Base-by-base conservation (phyloP, 2,113 vertebrate species). In the Bos javanicus region DNA sequence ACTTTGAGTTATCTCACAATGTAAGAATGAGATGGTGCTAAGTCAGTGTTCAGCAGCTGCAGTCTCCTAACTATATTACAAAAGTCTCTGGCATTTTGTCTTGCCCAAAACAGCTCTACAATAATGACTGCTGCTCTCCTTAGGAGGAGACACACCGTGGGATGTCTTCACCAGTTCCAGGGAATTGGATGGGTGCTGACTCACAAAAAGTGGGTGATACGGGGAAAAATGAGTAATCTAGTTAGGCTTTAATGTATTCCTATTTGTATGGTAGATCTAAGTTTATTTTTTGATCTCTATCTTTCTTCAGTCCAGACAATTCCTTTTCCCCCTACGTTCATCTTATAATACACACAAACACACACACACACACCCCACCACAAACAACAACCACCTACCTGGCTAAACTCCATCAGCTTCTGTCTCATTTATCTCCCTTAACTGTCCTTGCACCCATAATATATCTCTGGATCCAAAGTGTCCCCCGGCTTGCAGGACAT, bases 21-120 rank as follows among this genome's bases (percentile, higher is more conserved):
- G 6, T 67, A 50, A 62, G 30, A 95, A 36, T 52, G 17, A 57
- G 26, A 14, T 8, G 82, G 2, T 46, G 9, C 6, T 33, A 48
- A 88, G 56, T 59, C 57, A 21, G 7, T 83, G 25, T 43, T 86
- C 48, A 82, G 21, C 59, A 56, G 21, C 28, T 92, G 56, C n/a
- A 43, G 7, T 84, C 26, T 28, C 84, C 36, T 64, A 64, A 4
- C 19, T 7, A 0, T 9, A 46, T 92, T 59, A 94, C 46, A 91
- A 84, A 96, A 60, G 43, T 26, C 86, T 96, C 36, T 25, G 30
- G 48, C 52, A 17, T 56, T 67, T 39, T 26, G 23, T 62, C 94
- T 33, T 56, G 30, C 76, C n/a, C 17, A 23, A 1, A 14, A 28
- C 3, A n/a, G 19, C 50, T 80, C 16, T 90, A 95, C 28, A 48